A percentile compares a stretch with the other conserved stretches of the same genome.
These are phyloP conservation scores for Hypselothyrea guttata DNA, from an alignment of 2,888 invertebrate genomes.

Conservation along the genomic window DNA sequence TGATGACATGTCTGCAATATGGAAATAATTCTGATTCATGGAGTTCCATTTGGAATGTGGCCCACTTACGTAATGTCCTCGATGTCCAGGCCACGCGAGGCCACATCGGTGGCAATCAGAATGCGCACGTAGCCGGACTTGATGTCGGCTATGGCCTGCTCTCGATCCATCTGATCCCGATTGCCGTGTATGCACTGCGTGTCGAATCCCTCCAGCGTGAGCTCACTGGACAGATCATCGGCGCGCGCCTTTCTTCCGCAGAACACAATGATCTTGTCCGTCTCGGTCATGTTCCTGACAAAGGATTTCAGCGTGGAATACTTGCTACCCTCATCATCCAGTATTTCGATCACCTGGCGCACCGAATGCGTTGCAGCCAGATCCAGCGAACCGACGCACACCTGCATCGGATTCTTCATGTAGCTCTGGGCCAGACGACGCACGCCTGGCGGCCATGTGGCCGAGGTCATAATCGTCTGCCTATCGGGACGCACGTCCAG, in stretches of 20 bases:
- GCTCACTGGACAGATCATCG: constrained; percentile 91
- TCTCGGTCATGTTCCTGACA: constrained; percentile 86
- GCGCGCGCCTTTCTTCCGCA: constrained; percentile 93
- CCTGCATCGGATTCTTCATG: constrained; percentile 94
- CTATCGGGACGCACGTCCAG: constrained; percentile 92
- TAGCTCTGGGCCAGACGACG: constrained; percentile 92
- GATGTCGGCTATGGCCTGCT: constrained; percentile 92
- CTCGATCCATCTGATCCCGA: constrained; percentile 90
- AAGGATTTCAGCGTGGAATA: constrained; percentile 86
- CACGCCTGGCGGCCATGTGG: constrained; percentile 96
- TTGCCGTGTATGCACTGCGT: constrained; percentile 95
- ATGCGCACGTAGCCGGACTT: constrained; percentile 90
- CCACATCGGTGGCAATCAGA: constrained; percentile 96
- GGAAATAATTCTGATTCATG: no score
- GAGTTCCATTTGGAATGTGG: neutral
- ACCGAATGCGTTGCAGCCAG: constrained; percentile 95
- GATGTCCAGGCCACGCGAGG: constrained; percentile 96
- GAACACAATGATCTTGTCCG: constrained; percentile 95
- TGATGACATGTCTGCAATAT: constrained; percentile 88
- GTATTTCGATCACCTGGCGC: constrained; percentile 89
- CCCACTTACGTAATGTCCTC: constrained; percentile 88
- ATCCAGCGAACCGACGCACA: constrained; percentile 94
- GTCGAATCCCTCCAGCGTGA: constrained; percentile 86
- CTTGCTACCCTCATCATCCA: constrained; percentile 88
- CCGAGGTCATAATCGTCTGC: constrained; percentile 98